Percentiles rank a stretch among this genome's conserved stretches.
phyloP scores from a whole-genome alignment of 2,888 invertebrate genomes.

The Penaeus monodon region DNA sequence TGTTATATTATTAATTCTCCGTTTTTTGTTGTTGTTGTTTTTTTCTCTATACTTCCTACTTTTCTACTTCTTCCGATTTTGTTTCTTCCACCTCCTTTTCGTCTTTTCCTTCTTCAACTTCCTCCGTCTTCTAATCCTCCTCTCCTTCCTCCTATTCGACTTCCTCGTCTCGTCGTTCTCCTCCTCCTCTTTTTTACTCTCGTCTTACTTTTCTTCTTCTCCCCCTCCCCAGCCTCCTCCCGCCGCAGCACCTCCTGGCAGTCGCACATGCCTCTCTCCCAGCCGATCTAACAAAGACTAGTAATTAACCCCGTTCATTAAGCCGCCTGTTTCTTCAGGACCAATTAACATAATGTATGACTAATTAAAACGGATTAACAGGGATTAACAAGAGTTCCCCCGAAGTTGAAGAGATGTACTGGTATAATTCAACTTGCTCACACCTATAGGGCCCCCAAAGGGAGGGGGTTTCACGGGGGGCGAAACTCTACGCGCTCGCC shows the following conservation, averaged over 20 bases:
- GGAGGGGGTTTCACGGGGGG: no score
- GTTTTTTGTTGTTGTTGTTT: no score
- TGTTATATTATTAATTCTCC: no score
- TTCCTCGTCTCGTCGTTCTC: not conserved
- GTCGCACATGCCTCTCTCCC: conserved; percentile 24
- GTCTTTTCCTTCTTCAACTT: not conserved
- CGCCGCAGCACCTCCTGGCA: not conserved
- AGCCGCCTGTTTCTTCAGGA: conserved; percentile 59
- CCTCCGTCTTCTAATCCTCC: not conserved
- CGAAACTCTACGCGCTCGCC: no score
- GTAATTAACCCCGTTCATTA: conserved; percentile 59
- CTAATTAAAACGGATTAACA: conserved; percentile 58
- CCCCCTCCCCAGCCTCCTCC: not conserved
- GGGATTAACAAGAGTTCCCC: conserved; percentile 43
- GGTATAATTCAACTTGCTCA: no score
- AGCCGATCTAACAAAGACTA: conserved; percentile 36
- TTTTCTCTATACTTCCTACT: no score
- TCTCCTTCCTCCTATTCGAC: not conserved
- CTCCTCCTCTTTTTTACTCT: not conserved
- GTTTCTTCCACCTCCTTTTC: not conserved
- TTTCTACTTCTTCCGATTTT: not conserved
- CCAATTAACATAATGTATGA: conserved; percentile 64
- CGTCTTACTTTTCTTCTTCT: not conserved
- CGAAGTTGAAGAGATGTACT: no score
- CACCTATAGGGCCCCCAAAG: no score